These are phyloP conservation scores for Cephus nigrinus DNA, from an alignment of 2,888 invertebrate genomes.

Conservation along the genomic window DNA sequence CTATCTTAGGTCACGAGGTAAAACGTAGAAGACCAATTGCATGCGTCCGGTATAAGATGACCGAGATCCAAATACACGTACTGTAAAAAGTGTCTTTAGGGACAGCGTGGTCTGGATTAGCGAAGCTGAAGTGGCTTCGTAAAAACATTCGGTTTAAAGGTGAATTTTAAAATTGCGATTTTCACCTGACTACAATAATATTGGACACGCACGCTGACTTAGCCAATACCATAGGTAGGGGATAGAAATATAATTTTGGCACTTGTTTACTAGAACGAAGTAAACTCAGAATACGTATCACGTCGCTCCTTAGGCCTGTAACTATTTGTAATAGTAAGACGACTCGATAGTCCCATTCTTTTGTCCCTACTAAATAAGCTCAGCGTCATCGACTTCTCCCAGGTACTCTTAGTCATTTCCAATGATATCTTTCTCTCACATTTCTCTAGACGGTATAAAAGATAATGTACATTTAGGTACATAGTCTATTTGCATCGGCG, in stretches of 20 bases:
- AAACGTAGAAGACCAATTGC: not conserved
- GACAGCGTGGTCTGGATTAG: no score
- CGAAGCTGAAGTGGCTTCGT: no score
- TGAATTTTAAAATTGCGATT: not conserved
- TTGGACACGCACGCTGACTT: not conserved
- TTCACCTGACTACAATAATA: not conserved
- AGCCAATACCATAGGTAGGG: not conserved
- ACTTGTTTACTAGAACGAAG: not conserved
- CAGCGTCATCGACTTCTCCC: slow-evolving; percentile 31
- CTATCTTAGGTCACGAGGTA: not conserved
- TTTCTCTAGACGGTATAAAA: not conserved
- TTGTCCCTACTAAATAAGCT: slow-evolving; percentile 30
- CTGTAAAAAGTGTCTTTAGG: not conserved
- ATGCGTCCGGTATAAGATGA: not conserved
- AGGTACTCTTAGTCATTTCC: slow-evolving; percentile 26
- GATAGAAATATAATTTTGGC: not conserved
- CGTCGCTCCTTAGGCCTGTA: not conserved
- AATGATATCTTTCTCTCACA: not conserved
- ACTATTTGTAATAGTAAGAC: not conserved
- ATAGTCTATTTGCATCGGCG: slow-evolving; percentile 1
- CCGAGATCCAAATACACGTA: not conserved
- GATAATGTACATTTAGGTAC: not conserved
- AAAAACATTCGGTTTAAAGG: not conserved
- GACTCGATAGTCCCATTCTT: not conserved
- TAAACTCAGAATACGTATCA: not conserved